A percentile compares a stretch with the other conserved stretches of the same genome.
phyloP scores from a whole-genome alignment of 2,888 invertebrate species.

The Ellobium chinense region DNA sequence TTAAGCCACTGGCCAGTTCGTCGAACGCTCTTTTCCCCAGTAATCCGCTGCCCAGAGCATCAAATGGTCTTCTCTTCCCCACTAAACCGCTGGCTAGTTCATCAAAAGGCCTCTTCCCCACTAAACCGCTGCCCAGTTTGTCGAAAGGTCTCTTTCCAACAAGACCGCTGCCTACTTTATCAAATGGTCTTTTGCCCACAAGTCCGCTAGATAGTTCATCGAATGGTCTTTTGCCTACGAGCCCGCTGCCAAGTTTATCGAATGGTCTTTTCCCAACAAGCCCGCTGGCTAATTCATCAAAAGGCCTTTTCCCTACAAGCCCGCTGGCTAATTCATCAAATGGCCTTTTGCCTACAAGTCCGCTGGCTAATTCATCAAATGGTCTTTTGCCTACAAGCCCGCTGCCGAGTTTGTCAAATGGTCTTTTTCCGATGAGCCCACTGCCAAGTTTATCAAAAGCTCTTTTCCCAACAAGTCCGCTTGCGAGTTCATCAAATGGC shows the following conservation, averaged over 20 bases:
- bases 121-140: slow-evolving; percentile 42
- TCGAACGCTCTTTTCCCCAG: slow-evolving; percentile 49
- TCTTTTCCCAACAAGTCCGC: slow-evolving; percentile 49
- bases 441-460: slow-evolving; percentile 28
- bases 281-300: slow-evolving; percentile 50
- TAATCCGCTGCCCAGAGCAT: slow-evolving; percentile 38
- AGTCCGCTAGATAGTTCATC: slow-evolving; percentile 44
- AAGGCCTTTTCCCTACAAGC: slow-evolving; percentile 32
- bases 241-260: slow-evolving; percentile 30
- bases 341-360: slow-evolving; percentile 45
- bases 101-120: slow-evolving; percentile 44
- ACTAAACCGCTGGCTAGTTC: background rate
- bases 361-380: slow-evolving; percentile 37
- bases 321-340: slow-evolving; percentile 34
- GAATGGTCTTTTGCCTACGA: slow-evolving; percentile 38
- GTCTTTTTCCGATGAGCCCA: slow-evolving; percentile 32
- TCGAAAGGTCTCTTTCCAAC: slow-evolving; percentile 50
- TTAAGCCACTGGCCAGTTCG: slow-evolving; percentile 43
- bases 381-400: slow-evolving; percentile 39
- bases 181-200: slow-evolving; percentile 48
- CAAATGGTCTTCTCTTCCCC: slow-evolving; percentile 6
- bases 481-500: slow-evolving; percentile 46
- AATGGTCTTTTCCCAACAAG: slow-evolving; percentile 46
- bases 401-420: slow-evolving; percentile 44
- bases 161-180: slow-evolving; percentile 41